Conservation (phyloP, 23 tunicate species). For the Clavelina lepadiformis region DNA sequence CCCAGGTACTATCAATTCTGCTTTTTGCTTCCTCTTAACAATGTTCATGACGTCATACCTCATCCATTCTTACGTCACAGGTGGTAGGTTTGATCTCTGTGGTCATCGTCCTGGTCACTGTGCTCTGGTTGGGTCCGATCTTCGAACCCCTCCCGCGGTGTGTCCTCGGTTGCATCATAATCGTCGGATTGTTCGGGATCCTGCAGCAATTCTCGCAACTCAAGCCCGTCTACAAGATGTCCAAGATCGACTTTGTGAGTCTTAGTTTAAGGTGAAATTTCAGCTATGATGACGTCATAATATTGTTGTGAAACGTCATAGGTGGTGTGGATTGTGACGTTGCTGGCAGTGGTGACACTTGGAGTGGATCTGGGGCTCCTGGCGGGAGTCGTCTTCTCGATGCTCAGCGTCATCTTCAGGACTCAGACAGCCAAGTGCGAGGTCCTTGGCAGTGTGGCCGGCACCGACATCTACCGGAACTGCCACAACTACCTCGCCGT, state of each 20-base stretch:
- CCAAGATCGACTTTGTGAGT: slow-evolving; percentile 86
- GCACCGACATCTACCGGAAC: slow-evolving; percentile 74
- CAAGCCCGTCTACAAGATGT: slow-evolving; percentile 48
- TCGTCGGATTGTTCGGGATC: slow-evolving; percentile 89
- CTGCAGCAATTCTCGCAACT: slow-evolving; percentile 50
- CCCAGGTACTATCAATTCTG: slow-evolving; percentile 49
- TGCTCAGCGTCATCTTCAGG: slow-evolving; percentile 59
- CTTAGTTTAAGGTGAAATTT: neutral
- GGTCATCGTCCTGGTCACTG: slow-evolving; percentile 52
- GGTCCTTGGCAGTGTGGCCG: slow-evolving; percentile 43
- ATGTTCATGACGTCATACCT: too few relatives aligned
- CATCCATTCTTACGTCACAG: too few relatives aligned
- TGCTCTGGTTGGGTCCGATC: slow-evolving; percentile 74
- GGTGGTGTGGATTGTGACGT: slow-evolving; percentile 81
- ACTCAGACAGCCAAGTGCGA: slow-evolving; percentile 78
- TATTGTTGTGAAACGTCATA: too few relatives aligned
- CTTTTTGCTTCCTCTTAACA: too few relatives aligned
- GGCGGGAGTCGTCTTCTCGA: slow-evolving; percentile 69
- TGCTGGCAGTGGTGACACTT: slow-evolving; percentile 52
- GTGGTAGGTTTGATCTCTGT: slow-evolving; percentile 85
- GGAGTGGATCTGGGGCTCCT: slow-evolving; percentile 85
- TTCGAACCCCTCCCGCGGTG: slow-evolving; percentile 88
- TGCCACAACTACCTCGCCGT: slow-evolving; percentile 39
- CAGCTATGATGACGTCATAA: too few relatives aligned
- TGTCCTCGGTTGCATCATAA: slow-evolving; percentile 78